Evolutionary conservation across 2,113 vertebrate genomes (phyloP), one percentile per base, ranked within the genome.

Genomic region (Hucho hucho): DNA sequence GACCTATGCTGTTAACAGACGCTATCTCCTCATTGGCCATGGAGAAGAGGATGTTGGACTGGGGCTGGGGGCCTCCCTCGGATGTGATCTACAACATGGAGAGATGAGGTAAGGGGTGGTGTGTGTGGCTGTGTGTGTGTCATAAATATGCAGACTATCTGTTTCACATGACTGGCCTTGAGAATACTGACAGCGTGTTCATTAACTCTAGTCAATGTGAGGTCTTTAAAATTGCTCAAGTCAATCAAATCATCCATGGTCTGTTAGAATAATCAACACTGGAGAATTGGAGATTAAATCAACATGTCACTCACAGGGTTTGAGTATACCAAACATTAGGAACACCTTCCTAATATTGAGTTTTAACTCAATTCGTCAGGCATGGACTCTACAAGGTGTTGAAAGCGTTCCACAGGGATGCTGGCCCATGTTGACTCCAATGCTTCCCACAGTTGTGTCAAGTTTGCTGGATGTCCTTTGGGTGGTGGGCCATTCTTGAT

Each of bases 21-120:
- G 96, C 97, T 1, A 96, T 85, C 0, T 84, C 86, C 18, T 89
- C 82, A 1, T 95, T 87, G 7, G 92, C 92, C 66, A 97, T 88
- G 18, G 96, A 96, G 90, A 98, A 99, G 63, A 95, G 87, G 53
- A 98, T 96, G 90, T 96, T 96, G 90, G 96, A 97, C 79, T 97
- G 96, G 25, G 98, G 96, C 78, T 98, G 97, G 1, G 96, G 97
- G n/a, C 97, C 97, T 6, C 97, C 98, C 84, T 98, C 96, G 1
- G 98, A 97, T 63, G 95, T 97, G 86, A 99, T 93, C 97, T 98
- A 64, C 22, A 77, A 46, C 73, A 67, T 22, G 76, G 69, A 29
- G 66, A 64, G 13, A 79, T 4, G 71, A 82, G 1, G 24, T 26
- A 37, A 53, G 1, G 20, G 13, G 4, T 20, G 16, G 5, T 64